Conservation (phyloP, 2,797 vertebrate species). For the Meriones psammophilus region DNA sequence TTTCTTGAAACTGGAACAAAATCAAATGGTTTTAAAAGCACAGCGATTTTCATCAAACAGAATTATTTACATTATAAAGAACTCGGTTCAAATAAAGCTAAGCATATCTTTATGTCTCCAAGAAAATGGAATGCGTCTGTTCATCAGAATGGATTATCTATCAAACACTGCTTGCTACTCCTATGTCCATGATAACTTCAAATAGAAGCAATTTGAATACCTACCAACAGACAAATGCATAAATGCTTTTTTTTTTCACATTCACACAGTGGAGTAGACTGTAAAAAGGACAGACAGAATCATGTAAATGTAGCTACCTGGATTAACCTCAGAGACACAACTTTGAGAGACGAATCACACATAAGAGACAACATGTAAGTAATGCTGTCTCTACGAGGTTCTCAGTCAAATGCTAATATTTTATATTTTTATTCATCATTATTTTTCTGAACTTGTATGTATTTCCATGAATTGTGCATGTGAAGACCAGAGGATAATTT, state of each 20-base stretch:
- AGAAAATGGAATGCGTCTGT: not conserved
- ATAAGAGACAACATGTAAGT: not conserved
- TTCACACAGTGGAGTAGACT: not conserved
- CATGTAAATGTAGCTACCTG: not conserved
- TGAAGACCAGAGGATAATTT: not conserved
- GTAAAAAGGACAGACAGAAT: not conserved
- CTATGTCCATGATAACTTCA: not conserved
- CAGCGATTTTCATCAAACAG: conserved; percentile 17
- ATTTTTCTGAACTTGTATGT: not conserved
- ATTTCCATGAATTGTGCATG: not conserved
- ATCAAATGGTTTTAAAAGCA: conserved; percentile 1
- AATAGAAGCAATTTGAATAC: conserved; percentile 19
- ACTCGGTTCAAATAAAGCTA: not conserved
- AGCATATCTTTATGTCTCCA: not conserved
- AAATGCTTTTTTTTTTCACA: not conserved
- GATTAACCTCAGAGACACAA: not conserved
- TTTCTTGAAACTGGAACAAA: conserved; percentile 28
- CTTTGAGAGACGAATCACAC: not conserved
- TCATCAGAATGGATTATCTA: not conserved
- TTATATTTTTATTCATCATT: not conserved
- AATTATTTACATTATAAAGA: conserved; percentile 19
- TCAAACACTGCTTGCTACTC: conserved; percentile 36
- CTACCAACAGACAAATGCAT: not conserved
- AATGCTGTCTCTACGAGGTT: not conserved
- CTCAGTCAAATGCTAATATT: not conserved